phyloP scores from a whole-genome alignment of 1,140 invertebrate genomes.

The Anoplolepis gracilipes region DNA sequence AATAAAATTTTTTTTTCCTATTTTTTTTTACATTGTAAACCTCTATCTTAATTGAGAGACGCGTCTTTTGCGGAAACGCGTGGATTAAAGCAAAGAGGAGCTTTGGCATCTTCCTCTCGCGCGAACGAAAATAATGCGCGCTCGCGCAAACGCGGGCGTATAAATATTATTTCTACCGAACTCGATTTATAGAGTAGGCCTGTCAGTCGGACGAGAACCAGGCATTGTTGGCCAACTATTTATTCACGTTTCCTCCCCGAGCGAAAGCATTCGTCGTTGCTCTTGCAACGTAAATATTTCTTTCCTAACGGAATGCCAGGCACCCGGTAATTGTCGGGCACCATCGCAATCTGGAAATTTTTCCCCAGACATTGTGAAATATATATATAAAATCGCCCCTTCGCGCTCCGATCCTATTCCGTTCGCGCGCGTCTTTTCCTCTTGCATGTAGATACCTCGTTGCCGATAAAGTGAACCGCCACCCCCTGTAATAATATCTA shows the following conservation, averaged over 20 bases:
- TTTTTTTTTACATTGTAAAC: too few species aligned
- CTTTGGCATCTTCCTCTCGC: background rate
- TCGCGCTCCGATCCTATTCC: background rate
- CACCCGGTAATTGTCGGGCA: conserved; percentile 42
- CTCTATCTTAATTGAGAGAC: background rate
- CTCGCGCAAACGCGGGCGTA: conserved; percentile 32
- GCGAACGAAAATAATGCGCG: conserved; percentile 68
- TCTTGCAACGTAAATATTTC: conserved; percentile 49
- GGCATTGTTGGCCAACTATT: conserved; percentile 79
- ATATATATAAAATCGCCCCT: conserved; percentile 45
- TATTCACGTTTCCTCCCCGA: conserved; percentile 50
- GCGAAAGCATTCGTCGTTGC: conserved; percentile 12
- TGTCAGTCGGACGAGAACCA: conserved; percentile 76
- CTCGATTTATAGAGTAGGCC: conserved; percentile 74
- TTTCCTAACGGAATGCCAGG: conserved; percentile 51
- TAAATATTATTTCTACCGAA: conserved; percentile 74
- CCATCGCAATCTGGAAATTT: conserved; percentile 19
- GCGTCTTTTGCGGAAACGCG: background rate
- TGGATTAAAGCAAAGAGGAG: conserved; percentile 1
- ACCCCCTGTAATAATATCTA: conserved; percentile 5
- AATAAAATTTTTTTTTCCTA: background rate
- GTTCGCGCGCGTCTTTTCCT: background rate
- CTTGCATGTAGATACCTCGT: conserved; percentile 54
- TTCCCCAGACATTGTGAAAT: background rate
- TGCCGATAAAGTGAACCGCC: conserved; percentile 30